Conservation (phyloP, 2,113 vertebrate genomes). For the Podiceps cristatus region DNA sequence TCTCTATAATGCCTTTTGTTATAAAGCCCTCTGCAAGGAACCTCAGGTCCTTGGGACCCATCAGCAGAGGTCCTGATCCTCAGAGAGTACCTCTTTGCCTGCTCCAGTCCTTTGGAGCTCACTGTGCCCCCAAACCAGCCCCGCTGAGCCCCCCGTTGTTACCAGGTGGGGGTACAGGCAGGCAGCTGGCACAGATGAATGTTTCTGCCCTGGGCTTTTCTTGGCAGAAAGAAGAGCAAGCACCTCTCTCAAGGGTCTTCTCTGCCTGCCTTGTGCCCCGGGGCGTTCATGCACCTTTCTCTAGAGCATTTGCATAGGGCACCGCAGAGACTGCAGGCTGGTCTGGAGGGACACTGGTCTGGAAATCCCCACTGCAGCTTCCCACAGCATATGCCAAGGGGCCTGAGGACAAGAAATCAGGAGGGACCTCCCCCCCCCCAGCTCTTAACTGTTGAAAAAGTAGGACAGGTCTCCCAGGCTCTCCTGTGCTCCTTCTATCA, state of each 20-base stretch:
- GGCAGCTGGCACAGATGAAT: background rate
- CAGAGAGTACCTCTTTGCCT: background rate
- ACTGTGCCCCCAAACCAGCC: background rate
- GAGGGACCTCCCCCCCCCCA: background rate
- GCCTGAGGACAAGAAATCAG: constrained; percentile 15
- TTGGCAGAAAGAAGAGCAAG: background rate
- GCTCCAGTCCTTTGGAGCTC: background rate
- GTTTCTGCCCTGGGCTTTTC: background rate
- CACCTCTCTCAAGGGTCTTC: background rate
- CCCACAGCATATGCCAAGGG: constrained; percentile 6
- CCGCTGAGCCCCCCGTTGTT: fast-evolving
- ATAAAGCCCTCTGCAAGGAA: background rate
- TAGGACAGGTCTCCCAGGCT: constrained; percentile 63
- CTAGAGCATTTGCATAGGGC: background rate
- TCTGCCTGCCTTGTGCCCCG: background rate
- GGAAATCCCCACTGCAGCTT: background rate
- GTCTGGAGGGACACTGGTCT: background rate
- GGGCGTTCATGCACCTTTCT: background rate
- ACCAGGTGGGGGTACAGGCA: background rate
- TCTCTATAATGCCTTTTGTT: background rate
- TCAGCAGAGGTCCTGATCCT: background rate
- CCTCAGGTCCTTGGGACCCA: background rate
- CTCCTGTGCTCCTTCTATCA: constrained; percentile 22
- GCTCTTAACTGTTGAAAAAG: constrained; percentile 9
- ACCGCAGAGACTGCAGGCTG: background rate